These are phyloP conservation scores for Cosmopolites sordidus DNA, from an alignment of 2,888 invertebrate species.

Conservation along the genomic window DNA sequence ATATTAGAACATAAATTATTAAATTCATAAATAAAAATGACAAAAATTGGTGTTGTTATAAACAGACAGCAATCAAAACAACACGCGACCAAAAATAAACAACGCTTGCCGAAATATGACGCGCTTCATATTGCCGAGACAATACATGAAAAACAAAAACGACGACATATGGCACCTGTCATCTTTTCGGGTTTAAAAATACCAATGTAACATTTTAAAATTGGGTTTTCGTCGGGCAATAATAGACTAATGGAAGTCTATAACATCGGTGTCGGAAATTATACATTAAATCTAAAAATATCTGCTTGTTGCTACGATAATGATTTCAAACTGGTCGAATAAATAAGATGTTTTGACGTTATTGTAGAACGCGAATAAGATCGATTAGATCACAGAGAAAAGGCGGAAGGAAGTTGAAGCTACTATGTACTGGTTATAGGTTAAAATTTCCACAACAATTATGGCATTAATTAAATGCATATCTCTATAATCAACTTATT, in stretches of 20 bases:
- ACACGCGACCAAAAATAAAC: slow-evolving; percentile 2
- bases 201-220: slow-evolving; percentile 12
- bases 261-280: slow-evolving; percentile 3
- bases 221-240: slow-evolving; percentile 8
- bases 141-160: slow-evolving; percentile 11
- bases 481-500: not conserved
- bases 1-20: no score
- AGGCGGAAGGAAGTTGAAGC: slow-evolving; percentile 1
- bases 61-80: no score
- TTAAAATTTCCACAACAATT: not conserved
- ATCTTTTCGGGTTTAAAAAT: slow-evolving; percentile 7
- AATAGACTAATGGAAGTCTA: slow-evolving; percentile 9
- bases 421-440: not conserved
- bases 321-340: no score
- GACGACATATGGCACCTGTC: slow-evolving; percentile 11
- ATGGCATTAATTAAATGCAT: not conserved
- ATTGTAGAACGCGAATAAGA: not conserved
- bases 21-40: no score
- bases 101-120: slow-evolving; percentile 7
- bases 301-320: no score
- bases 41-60: no score
- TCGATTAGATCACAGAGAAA: not conserved
- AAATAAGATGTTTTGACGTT: not conserved
- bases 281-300: no score
- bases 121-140: slow-evolving; percentile 9